Conservation (phyloP, 2,888 invertebrate species). For the Dermolepida albohirtum region DNA sequence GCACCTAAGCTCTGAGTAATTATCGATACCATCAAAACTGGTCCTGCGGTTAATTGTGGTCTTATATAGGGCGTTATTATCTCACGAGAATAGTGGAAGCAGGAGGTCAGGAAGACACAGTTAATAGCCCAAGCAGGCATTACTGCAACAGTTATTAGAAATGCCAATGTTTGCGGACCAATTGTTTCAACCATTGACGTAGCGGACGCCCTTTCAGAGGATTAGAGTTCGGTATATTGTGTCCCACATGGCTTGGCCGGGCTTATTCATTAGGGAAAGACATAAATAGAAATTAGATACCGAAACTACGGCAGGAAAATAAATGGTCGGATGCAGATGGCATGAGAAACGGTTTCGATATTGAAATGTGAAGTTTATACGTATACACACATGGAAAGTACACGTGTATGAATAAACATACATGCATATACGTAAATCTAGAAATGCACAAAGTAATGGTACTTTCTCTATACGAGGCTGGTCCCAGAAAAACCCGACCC, state of each 20-base stretch:
- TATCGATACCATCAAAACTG: too few relatives aligned
- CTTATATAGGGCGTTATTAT: conserved; percentile 15
- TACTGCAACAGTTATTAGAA: conserved; percentile 47
- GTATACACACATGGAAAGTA: too few relatives aligned
- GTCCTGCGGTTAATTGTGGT: conserved; percentile 33
- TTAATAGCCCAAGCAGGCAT: conserved; percentile 49
- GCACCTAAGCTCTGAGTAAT: too few relatives aligned
- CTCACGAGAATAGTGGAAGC: conserved; percentile 3
- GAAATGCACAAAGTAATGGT: too few relatives aligned
- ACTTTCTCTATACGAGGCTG: too few relatives aligned
- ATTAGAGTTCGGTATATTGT: conserved; percentile 14
- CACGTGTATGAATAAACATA: too few relatives aligned
- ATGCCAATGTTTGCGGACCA: conserved; percentile 39
- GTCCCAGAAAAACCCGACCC: too few relatives aligned
- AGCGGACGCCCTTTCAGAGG: conserved; percentile 26
- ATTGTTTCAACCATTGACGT: conserved; percentile 30
- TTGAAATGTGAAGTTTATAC: too few relatives aligned
- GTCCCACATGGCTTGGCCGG: not conserved
- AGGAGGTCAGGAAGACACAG: conserved; percentile 47
- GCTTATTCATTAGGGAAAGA: conserved; percentile 14
- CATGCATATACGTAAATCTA: too few relatives aligned
- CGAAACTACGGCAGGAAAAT: conserved; percentile 20
- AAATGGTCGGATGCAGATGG: conserved; percentile 20
- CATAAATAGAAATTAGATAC: conserved; percentile 35
- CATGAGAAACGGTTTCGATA: conserved; percentile 11